These are phyloP conservation scores for Falco naumanni DNA, from an alignment of 2,797 vertebrate species.

Conservation along the genomic window DNA sequence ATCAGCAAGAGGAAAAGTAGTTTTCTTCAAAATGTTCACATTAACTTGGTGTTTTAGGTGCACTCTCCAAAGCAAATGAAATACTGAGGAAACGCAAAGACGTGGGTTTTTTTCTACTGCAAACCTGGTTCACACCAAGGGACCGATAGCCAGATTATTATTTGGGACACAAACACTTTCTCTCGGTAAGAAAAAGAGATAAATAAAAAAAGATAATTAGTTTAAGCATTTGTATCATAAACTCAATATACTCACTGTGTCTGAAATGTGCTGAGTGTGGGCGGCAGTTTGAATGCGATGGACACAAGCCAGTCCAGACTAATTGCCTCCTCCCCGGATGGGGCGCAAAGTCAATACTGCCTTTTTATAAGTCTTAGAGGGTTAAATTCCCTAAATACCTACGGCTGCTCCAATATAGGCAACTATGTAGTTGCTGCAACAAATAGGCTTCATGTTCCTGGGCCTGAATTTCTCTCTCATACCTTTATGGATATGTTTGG, in stretches of 20 bases:
- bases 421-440: neutral
- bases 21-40: neutral
- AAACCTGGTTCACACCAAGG: neutral
- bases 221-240: neutral
- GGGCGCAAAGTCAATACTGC: neutral
- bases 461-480: neutral
- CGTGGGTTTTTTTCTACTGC: neutral
- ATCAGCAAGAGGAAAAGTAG: neutral
- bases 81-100: neutral
- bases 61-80: neutral
- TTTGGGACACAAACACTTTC: neutral
- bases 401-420: fast-evolving
- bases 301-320: neutral
- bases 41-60: neutral
- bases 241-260: neutral
- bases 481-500: neutral
- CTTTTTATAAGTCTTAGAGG: neutral
- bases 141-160: neutral
- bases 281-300: neutral
- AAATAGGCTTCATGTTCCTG: neutral
- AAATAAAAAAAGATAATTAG: neutral
- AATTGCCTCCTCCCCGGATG: neutral
- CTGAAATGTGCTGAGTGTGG: neutral
- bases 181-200: neutral
- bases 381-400: neutral